These are phyloP conservation scores for Tetragnatha montana DNA, from an alignment of 2,888 invertebrate genomes.

Conservation along the genomic window DNA sequence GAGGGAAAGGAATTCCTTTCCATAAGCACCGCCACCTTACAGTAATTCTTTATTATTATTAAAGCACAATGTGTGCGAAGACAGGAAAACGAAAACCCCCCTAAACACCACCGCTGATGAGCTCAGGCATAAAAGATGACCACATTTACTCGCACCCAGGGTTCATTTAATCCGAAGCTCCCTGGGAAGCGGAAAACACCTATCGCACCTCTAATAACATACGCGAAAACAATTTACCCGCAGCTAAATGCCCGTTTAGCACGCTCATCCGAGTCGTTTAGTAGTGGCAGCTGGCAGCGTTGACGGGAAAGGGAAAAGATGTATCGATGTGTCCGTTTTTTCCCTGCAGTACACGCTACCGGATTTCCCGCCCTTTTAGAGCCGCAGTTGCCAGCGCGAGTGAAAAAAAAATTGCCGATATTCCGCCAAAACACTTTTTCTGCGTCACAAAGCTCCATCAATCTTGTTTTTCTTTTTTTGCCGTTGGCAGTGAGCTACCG, in stretches of 20 bases:
- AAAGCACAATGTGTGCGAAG: too few relatives aligned
- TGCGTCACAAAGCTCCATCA: conserved; percentile 28
- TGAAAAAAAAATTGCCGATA: conserved; percentile 26
- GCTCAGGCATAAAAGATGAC: not conserved
- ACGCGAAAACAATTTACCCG: conserved; percentile 19
- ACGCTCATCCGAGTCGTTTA: conserved; percentile 29
- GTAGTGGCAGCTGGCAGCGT: not conserved
- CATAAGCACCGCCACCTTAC: too few relatives aligned
- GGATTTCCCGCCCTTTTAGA: conserved; percentile 29
- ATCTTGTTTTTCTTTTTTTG: not conserved
- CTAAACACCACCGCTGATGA: not conserved
- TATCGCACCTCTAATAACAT: not conserved
- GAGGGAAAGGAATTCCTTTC: too few relatives aligned
- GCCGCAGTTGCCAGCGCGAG: conserved; percentile 8
- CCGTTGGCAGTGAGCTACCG: not conserved
- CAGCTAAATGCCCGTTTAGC: conserved; percentile 21
- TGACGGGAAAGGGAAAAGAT: conserved; percentile 13
- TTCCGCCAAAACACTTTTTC: conserved; percentile 34
- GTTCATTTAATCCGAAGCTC: not conserved
- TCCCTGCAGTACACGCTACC: conserved; percentile 13
- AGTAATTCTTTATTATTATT: too few relatives aligned
- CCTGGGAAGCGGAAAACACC: not conserved
- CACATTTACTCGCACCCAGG: not conserved
- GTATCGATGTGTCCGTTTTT: conserved; percentile 27
- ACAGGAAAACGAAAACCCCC: too few relatives aligned